Base-by-base conservation (phyloP, 2,113 vertebrate species). In the Circaetus cinerascens region DNA sequence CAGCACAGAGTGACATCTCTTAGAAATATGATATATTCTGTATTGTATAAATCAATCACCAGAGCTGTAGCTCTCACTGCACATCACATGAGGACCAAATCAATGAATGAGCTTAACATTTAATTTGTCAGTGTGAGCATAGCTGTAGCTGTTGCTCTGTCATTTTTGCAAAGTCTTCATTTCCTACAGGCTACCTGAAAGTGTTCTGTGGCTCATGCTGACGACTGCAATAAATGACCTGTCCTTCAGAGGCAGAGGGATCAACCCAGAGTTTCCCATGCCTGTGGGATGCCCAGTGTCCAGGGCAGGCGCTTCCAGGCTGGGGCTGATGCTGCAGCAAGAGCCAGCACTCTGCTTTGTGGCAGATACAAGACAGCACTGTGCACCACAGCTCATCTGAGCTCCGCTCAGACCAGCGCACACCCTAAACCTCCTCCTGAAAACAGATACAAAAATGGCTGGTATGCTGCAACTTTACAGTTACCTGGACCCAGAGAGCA, bases 221-320 rank as follows among this genome's bases (percentile, higher is more conserved):
- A 9, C 6, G 38, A 32, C 76, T 40, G 46, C 74, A 72, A 1
- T 4, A 11, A 63, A 10, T 11, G 30, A 13, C 36, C 72, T 7
- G n/a, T 16, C 20, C 67, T 23, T 34, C 27, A 11, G 62, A 3
- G 19, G 20, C 60, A 51, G 60, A 27, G 16, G 71, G 15, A 46
- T 25, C 78, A 75, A 2, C 43, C 17, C 8, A 1, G 38, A 38
- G 34, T 5, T 9, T 4, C 34, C 29, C 4, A 0, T 26, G 30
- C 72, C 55, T 1, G 1, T 2, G 41, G 63, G 63, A 53, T 55
- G 72, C 63, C 26, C n/a, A 6, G 45, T 8, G 62, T 10, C 40
- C 3, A 0, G 9, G 27, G 30, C 26, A 9, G 27, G 48, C 1
- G 1, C 13, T 5, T 1, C 46, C 32, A 3, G 30, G 36, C 32